Evolutionary conservation across 1,140 invertebrate species (phyloP).

Genomic region (Cylas formicarius): DNA sequence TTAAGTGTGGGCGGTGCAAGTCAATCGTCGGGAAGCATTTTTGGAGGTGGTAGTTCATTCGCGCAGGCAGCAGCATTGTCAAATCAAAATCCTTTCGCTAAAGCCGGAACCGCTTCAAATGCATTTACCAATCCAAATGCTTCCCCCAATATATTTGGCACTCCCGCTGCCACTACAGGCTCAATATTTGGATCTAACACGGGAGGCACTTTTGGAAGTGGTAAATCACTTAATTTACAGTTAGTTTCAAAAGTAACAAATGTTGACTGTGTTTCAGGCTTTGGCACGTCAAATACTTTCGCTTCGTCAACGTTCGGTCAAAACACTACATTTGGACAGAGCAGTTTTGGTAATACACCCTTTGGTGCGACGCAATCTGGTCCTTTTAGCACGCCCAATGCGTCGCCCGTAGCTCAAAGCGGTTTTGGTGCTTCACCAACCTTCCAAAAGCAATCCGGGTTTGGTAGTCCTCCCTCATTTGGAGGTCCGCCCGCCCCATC

Average conservation of each 20-base stretch:
- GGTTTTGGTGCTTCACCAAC: conserved; percentile 33
- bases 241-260: conserved; percentile 1
- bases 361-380: conserved; percentile 19
- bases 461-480: conserved; percentile 45
- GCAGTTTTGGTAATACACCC: conserved; percentile 23
- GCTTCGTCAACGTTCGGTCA: conserved; percentile 19
- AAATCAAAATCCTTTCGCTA: conserved; percentile 10
- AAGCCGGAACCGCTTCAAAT: background rate
- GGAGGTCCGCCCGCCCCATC: conserved; percentile 39
- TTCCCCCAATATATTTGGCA: conserved; percentile 17
- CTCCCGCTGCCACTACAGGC: conserved; percentile 11
- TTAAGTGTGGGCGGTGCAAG: conserved; percentile 3
- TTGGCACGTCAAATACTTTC: conserved; percentile 22
- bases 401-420: conserved; percentile 39
- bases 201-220: conserved; percentile 14
- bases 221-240: background rate
- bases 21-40: conserved; percentile 2
- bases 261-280: conserved; percentile 14
- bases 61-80: conserved; percentile 3
- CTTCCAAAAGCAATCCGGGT: conserved; percentile 37
- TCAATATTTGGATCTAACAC: conserved; percentile 4
- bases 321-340: conserved; percentile 23
- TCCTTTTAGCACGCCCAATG: conserved; percentile 32
- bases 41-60: conserved; percentile 10
- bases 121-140: conserved; percentile 7